These are phyloP conservation scores for Phania funesta DNA, from an alignment of 2,888 invertebrate species.

Conservation along the genomic window DNA sequence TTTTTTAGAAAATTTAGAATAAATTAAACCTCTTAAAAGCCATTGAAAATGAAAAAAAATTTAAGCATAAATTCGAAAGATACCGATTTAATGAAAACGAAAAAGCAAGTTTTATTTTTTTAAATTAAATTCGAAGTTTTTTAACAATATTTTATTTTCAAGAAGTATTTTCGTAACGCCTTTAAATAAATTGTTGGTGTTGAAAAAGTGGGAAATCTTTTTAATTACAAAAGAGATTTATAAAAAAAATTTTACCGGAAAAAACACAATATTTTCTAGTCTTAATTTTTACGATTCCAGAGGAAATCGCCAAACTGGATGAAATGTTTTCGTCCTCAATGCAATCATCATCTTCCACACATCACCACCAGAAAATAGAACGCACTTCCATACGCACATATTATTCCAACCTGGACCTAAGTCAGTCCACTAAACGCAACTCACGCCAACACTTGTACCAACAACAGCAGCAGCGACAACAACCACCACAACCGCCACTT, in stretches of 20 bases:
- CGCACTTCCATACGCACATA: slow-evolving; percentile 80
- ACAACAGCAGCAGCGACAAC: slow-evolving; percentile 66
- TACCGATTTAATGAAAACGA: too few species aligned
- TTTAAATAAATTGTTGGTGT: too few species aligned
- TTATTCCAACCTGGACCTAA: slow-evolving; percentile 79
- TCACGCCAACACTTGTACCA: slow-evolving; percentile 70
- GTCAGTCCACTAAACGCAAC: slow-evolving; percentile 69
- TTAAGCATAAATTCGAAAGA: too few species aligned
- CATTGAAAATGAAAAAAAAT: too few species aligned
- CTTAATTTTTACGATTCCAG: slow-evolving; percentile 80
- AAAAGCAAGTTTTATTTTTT: too few species aligned
- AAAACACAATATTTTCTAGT: background rate
- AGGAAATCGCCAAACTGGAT: slow-evolving; percentile 89
- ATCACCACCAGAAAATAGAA: slow-evolving; percentile 80
- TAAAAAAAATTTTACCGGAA: too few species aligned
- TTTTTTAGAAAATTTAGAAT: background rate
- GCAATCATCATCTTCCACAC: slow-evolving; percentile 76
- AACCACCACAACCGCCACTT: slow-evolving; percentile 38
- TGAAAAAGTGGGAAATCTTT: too few species aligned
- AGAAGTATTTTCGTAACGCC: too few species aligned
- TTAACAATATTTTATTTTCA: too few species aligned
- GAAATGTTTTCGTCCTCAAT: slow-evolving; percentile 86
- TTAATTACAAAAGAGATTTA: too few species aligned
- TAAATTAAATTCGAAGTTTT: too few species aligned
- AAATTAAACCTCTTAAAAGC: too few species aligned